These are phyloP conservation scores for Myiagra hebetior DNA, from an alignment of 2,113 vertebrate genomes.

Conservation along the genomic window DNA sequence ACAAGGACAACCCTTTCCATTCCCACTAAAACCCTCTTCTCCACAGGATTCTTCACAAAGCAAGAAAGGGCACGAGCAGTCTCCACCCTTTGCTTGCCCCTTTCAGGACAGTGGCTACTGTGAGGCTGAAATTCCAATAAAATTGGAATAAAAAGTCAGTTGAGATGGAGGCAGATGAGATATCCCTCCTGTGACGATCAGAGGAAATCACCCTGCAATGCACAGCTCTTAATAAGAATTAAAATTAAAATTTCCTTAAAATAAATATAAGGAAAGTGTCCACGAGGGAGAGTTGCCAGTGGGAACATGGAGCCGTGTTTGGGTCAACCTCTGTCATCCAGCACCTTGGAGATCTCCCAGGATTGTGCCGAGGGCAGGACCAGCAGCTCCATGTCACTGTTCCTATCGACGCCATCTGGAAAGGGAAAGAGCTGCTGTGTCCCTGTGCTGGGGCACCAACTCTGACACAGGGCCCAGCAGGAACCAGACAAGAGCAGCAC, in stretches of 20 bases:
- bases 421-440: background rate
- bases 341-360: background rate
- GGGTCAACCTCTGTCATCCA: background rate
- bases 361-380: background rate
- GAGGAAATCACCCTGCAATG: background rate
- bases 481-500: background rate
- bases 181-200: background rate
- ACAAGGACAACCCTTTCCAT: background rate
- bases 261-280: conserved; percentile 38
- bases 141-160: background rate
- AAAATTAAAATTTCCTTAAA: conserved; percentile 32
- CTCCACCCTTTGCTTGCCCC: background rate
- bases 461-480: background rate
- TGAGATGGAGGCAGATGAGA: background rate
- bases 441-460: background rate
- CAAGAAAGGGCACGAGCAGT: background rate
- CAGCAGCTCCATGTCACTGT: background rate
- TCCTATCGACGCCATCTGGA: conserved; percentile 60
- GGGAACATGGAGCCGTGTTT: fast-evolving
- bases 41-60: background rate
- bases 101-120: background rate
- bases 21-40: background rate
- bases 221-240: background rate
- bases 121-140: background rate
- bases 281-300: background rate